Percentiles rank a stretch among this genome's conserved stretches.
These are phyloP conservation scores for Aphelinus certus DNA, from an alignment of 1,140 invertebrate genomes.

Conservation along the genomic window DNA sequence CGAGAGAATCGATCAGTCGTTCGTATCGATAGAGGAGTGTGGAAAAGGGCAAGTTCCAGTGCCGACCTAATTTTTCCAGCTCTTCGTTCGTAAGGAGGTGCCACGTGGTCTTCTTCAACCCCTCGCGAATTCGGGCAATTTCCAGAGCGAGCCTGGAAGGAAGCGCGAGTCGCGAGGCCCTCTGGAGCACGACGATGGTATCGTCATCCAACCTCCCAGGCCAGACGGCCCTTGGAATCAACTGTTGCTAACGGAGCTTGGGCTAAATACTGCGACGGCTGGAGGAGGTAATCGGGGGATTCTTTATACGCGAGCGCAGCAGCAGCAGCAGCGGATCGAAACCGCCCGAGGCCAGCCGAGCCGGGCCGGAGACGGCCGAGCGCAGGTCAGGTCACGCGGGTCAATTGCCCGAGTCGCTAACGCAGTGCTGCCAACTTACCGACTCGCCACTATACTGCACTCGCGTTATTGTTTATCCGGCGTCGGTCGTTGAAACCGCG, in stretches of 20 bases:
- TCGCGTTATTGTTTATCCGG: slow-evolving; percentile 13
- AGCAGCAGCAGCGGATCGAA: not conserved
- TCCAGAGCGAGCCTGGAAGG: too few species aligned
- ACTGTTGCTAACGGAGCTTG: slow-evolving; percentile 32
- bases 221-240: not conserved
- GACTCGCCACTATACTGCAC: not conserved
- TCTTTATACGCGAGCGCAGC: slow-evolving; percentile 3
- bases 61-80: too few species aligned
- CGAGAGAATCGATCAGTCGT: too few species aligned
- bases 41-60: too few species aligned
- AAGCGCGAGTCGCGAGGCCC: too few species aligned
- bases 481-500: not conserved
- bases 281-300: slow-evolving; percentile 12
- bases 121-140: too few species aligned
- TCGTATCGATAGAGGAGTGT: too few species aligned
- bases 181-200: too few species aligned
- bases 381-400: slow-evolving; percentile 22
- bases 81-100: not conserved
- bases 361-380: not conserved
- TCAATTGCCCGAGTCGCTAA: slow-evolving; percentile 17
- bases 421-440: not conserved
- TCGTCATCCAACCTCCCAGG: not conserved
- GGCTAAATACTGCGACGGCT: slow-evolving; percentile 23
- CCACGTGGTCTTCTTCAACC: too few species aligned
- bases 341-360: slow-evolving; percentile 4